Evolutionary conservation across 2,888 invertebrate species (phyloP), one percentile per base, ranked within the genome.

Genomic region (Drosophila ezoana): DNA sequence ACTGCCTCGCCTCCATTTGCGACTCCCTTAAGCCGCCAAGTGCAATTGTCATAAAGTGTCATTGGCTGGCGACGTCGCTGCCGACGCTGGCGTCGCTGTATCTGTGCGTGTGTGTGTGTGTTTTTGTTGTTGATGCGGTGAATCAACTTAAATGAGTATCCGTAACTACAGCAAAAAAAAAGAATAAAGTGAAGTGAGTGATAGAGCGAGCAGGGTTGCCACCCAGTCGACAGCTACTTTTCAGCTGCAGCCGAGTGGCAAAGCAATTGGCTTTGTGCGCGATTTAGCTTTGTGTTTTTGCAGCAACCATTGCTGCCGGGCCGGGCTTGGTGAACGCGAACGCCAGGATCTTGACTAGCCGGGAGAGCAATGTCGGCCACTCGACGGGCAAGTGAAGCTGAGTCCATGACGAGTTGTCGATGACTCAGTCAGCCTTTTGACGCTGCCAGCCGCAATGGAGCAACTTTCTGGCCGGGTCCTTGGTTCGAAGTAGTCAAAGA

Each of bases 31-130:
- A 76, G 87, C 77, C 79, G 78, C 76, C 85, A 87, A 88, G 88
- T 88, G 88, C 86, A 89, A 90, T 88, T 88, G 88, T 88, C 90
- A 85, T 87, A 87, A 90, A 88, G 88, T 90, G 90, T 90, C 88
- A 88, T 88, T 88, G 89, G 90, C 90, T 89, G 87, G 74, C 72
- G 52, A 72, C 58, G 52, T 68, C 37, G 49, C 45, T 23, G 60
- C 44, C 33, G 23, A 41, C 37, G 35, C 16, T 37, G 35, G n/a
- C 38, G 33, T 9, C 56, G 40, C 38, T 41, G 38, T 37, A 20
- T 13, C 16, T 52, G 48, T 45, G 45, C 38, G 54, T 23, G 62
- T 51, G 49, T 20, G 37, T 47, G 61, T 41, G 58, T 60, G 52
- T 37, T 61, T 23, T 23, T 72, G 71, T 59, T 67, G 73, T 59